A percentile compares a stretch with the other conserved stretches of the same genome.
These are phyloP conservation scores for Leucoptera coffeella DNA, from an alignment of 2,888 invertebrate species.

Conservation along the genomic window DNA sequence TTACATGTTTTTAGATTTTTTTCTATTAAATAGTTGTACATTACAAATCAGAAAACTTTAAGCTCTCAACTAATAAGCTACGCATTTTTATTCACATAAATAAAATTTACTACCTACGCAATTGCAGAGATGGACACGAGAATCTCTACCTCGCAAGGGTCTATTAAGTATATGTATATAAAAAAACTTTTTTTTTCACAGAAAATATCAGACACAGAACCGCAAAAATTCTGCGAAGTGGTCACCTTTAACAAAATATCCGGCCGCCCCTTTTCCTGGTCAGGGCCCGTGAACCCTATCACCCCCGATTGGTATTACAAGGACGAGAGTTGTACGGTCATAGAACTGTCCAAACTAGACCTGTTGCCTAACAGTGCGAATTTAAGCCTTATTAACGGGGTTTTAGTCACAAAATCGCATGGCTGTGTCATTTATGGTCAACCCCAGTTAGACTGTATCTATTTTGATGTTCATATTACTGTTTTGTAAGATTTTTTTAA, in stretches of 20 bases:
- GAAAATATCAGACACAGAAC: conserved; percentile 9
- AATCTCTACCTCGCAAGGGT: too few relatives aligned
- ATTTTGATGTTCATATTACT: neutral
- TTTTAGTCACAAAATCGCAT: neutral
- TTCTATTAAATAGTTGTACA: too few relatives aligned
- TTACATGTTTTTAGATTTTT: too few relatives aligned
- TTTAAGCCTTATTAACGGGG: conserved; percentile 13
- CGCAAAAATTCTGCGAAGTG: conserved; percentile 14
- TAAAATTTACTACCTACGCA: too few relatives aligned
- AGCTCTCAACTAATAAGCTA: too few relatives aligned
- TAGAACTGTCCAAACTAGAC: conserved; percentile 12
- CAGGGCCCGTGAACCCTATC: conserved; percentile 14
- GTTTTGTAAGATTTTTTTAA: conserved; percentile 2
- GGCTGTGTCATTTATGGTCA: neutral
- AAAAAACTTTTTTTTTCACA: neutral
- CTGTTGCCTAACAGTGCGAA: conserved; percentile 25
- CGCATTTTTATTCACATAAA: too few relatives aligned
- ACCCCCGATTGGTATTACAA: conserved; percentile 14
- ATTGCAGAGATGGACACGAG: too few relatives aligned
- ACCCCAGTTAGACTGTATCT: neutral
- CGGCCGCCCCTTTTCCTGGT: conserved; percentile 23
- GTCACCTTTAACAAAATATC: conserved; percentile 27
- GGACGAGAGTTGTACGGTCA: conserved; percentile 15
- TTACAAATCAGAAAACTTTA: too few relatives aligned
- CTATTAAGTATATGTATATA: too few relatives aligned